phyloP scores from a whole-genome alignment of 2,888 invertebrate species.

The Eurytoma adleriae region DNA sequence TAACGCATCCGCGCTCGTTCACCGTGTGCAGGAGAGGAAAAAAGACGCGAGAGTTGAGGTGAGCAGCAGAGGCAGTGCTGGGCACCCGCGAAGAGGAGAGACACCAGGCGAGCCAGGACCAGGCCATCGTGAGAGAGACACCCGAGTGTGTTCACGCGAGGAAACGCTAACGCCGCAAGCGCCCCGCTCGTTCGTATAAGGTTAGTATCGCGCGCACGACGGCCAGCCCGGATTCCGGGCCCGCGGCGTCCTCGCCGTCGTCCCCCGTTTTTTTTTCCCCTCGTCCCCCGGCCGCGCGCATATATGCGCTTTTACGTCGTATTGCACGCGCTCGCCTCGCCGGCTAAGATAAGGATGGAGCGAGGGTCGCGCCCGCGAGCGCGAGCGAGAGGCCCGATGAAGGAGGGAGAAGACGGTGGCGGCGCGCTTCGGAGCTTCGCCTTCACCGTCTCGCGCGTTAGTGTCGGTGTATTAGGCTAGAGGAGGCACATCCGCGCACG shows the following conservation, averaged over 20 bases:
- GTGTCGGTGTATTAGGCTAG: too few relatives aligned
- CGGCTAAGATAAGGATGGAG: not conserved
- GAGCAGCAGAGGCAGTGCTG: too few relatives aligned
- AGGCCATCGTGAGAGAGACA: not conserved
- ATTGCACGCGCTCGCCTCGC: constrained; percentile 9
- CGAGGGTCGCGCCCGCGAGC: not conserved
- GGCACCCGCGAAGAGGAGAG: not conserved
- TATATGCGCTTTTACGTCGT: not conserved
- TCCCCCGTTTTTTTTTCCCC: not conserved
- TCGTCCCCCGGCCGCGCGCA: too few relatives aligned
- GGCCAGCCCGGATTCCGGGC: too few relatives aligned
- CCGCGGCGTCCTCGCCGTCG: not conserved
- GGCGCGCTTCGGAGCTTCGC: constrained; percentile 10
- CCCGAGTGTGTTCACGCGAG: too few relatives aligned
- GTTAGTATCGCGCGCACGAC: not conserved
- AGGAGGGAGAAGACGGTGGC: constrained; percentile 6
- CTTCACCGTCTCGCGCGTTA: not conserved
- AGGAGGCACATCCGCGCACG: too few relatives aligned
- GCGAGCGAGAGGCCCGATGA: not conserved
- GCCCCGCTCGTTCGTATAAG: too few relatives aligned
- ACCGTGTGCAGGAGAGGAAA: not conserved
- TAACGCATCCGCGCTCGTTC: not conserved
- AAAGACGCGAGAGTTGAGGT: too few relatives aligned
- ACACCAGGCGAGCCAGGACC: not conserved
- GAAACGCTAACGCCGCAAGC: too few relatives aligned